Conservation (phyloP, 2,888 invertebrate species). For the Drosophila picticornis region DNA sequence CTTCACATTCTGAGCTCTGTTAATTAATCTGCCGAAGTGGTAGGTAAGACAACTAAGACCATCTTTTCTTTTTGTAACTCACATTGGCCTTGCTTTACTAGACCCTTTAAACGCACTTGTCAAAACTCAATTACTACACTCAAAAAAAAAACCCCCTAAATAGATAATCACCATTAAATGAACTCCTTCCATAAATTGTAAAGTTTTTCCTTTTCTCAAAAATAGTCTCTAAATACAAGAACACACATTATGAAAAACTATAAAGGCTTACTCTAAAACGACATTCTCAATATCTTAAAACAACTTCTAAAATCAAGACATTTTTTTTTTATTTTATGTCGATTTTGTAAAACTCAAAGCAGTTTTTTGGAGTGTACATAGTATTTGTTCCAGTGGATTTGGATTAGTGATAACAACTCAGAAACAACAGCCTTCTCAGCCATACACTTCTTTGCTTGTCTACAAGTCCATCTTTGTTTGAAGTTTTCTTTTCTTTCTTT, state of each 20-base stretch:
- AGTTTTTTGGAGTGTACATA: not conserved
- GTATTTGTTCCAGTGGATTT: not conserved
- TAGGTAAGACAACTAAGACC: not conserved
- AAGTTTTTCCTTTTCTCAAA: not conserved
- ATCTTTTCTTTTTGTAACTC: not conserved
- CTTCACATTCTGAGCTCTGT: not conserved
- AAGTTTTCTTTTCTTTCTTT: not conserved
- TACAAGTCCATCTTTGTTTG: constrained; percentile 5
- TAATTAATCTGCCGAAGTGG: not conserved
- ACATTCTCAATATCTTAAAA: not conserved
- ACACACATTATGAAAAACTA: not conserved
- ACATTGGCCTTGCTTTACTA: not conserved
- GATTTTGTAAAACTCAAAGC: not conserved
- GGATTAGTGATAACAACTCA: not conserved
- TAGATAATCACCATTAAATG: not conserved
- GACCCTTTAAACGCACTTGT: not conserved
- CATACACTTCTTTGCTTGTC: not conserved
- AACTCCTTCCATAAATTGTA: not conserved
- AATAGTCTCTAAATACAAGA: not conserved
- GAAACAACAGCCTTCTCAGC: not conserved
- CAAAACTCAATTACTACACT: constrained; percentile 1
- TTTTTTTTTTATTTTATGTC: not conserved
- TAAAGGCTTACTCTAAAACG: too few species aligned
- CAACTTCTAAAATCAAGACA: not conserved
- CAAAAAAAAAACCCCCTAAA: not conserved